A percentile compares a stretch with the other conserved stretches of the same genome.
These are phyloP conservation scores for Teleogryllus oceanicus DNA, from an alignment of 2,888 invertebrate genomes.

Conservation along the genomic window DNA sequence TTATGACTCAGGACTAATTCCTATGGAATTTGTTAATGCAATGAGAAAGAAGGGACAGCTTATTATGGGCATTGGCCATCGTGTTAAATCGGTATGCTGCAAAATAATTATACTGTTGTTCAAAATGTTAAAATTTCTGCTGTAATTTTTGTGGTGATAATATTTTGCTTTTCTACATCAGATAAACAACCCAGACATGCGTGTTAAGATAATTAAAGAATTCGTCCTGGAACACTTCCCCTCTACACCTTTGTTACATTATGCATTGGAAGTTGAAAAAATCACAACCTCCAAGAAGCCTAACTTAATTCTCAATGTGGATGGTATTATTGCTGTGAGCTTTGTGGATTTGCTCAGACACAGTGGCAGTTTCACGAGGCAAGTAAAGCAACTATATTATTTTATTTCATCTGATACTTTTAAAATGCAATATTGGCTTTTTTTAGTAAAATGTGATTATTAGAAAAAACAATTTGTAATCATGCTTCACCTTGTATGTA, in stretches of 20 bases:
- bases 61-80: slow-evolving; percentile 99
- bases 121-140: not conserved
- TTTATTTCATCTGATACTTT: not conserved
- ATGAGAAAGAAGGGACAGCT: slow-evolving; percentile 96
- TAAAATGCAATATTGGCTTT: no score
- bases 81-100: slow-evolving; percentile 59
- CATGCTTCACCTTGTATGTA: no score
- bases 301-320: slow-evolving; percentile 98
- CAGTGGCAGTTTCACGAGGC: slow-evolving; percentile 91
- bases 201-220: slow-evolving; percentile 94
- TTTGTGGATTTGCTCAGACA: slow-evolving; percentile 95
- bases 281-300: slow-evolving; percentile 99
- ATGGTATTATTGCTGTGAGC: slow-evolving; percentile 95
- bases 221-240: slow-evolving; percentile 94
- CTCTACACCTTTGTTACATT: slow-evolving; percentile 86
- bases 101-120: not conserved
- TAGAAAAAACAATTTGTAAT: no score
- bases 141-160: not conserved
- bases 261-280: slow-evolving; percentile 96
- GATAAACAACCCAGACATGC: slow-evolving; percentile 97
- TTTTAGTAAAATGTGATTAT: no score
- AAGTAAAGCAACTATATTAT: slow-evolving; percentile 40
- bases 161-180: slow-evolving; percentile 41
- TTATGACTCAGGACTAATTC: slow-evolving; percentile 88
- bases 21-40: slow-evolving; percentile 97